Percentiles rank a stretch among this genome's conserved stretches.
phyloP scores from a whole-genome alignment of 2,797 vertebrate genomes.

The Paguma larvata region DNA sequence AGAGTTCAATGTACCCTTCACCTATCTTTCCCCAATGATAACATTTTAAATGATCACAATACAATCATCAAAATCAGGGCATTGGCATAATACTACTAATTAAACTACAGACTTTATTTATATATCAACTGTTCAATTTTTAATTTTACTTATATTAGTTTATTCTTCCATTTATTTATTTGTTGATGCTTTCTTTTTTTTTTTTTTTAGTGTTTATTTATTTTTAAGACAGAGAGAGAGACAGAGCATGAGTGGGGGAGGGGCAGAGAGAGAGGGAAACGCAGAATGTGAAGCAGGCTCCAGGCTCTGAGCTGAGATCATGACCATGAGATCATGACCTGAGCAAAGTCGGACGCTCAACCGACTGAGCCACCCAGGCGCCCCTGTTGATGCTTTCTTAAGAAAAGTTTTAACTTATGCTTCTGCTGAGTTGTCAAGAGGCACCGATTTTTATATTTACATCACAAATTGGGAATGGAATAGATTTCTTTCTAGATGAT shows the following conservation, averaged over 20 bases:
- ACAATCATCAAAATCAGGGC: neutral
- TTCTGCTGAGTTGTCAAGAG: neutral
- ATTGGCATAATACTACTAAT: neutral
- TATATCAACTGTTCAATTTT: neutral
- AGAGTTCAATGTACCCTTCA: neutral
- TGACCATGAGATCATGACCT: too few relatives aligned
- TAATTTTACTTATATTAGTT: neutral
- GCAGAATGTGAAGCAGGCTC: too few relatives aligned
- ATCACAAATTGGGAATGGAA: neutral
- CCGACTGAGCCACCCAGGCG: too few relatives aligned
- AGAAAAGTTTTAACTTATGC: neutral
- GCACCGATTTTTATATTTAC: neutral
- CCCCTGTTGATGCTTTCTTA: neutral
- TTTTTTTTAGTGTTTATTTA: too few relatives aligned
- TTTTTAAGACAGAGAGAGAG: too few relatives aligned
- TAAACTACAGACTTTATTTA: neutral
- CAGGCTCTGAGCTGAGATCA: too few relatives aligned
- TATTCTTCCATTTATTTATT: neutral
- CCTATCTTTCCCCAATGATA: neutral
- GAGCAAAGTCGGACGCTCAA: too few relatives aligned
- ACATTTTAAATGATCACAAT: neutral
- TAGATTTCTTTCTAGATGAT: neutral
- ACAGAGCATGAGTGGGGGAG: too few relatives aligned
- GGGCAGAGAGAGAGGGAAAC: too few relatives aligned
- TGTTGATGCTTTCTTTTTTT: too few relatives aligned